Evolutionary conservation across 2,113 vertebrate species (phyloP), one percentile per base, ranked within the genome.

Genomic region (Cephalopholis sonnerati): DNA sequence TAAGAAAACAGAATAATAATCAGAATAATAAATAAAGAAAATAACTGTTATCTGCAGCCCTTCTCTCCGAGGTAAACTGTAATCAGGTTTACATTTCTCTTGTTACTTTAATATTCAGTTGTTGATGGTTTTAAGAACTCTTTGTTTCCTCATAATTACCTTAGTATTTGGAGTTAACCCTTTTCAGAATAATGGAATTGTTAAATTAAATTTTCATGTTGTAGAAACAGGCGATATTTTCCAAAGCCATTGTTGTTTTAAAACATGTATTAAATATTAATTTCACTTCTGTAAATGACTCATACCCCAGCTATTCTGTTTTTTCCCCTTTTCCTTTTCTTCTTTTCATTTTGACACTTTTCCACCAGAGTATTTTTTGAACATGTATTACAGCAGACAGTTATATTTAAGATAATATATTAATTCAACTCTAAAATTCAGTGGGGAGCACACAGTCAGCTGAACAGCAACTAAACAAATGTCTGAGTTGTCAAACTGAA

Each of bases 401-500:
- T 84, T 68, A 55, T 53, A 66, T 81, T 75, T 1, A 2, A 79
- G 72, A 58, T 73, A 55, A 55, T 36, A 59, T 46, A 32, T 64
- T 51, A 79, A 65, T 59, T 15, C 24, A 18, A 24, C 15, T 80
- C 18, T 48, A 18, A 53, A 22, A 63, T 74, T 53, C 85, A 82
- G 55, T 20, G 1, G 77, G 82, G 79, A 80, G 58, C 65, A 0
- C 65, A 59, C 71, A 68, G 58, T 20, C 16, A 10, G 66, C 79
- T 67, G 74, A 82, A 46, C 87, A 70, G 65, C 76, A 41, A 22
- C 82, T 50, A 74, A 74, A 77, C 85, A 79, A 76, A 81, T 2
- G 81, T 84, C 72, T 54, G 36, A 74, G 11, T 61, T 67, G 78
- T 88, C 83, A 76, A 48, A 76, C 55, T 29, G 69, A 50, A 69